Percentiles rank a stretch among this genome's conserved stretches.
Conservation (phyloP, 2,113 vertebrate species). For the Mobula hypostoma region DNA sequence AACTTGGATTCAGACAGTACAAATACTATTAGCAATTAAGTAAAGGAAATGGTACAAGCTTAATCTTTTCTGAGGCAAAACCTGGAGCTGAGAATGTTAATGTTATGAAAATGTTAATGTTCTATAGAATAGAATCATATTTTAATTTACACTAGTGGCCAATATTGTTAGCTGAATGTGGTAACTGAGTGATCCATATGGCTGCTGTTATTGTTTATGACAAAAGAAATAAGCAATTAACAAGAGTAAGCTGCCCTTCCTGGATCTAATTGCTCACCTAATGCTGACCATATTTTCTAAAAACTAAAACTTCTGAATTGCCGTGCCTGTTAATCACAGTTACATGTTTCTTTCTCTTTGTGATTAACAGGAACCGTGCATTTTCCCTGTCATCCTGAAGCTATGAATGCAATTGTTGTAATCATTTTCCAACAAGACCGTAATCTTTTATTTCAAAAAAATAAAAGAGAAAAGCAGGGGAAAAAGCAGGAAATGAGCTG, state of each 20-base stretch:
- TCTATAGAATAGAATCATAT: background rate
- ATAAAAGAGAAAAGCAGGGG: background rate
- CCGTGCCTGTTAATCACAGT: background rate
- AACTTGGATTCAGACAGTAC: background rate
- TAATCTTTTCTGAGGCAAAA: background rate
- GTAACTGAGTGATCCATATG: background rate
- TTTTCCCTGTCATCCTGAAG: constrained; percentile 22
- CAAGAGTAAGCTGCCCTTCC: background rate
- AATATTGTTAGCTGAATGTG: background rate
- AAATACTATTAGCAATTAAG: background rate
- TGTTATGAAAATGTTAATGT: background rate
- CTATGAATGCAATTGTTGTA: constrained; percentile 30
- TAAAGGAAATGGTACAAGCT: background rate
- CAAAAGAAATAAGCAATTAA: background rate
- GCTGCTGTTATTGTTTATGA: background rate
- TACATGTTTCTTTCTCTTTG: background rate
- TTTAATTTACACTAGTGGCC: background rate
- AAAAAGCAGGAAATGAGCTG: constrained; percentile 66
- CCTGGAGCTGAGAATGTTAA: background rate
- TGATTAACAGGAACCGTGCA: constrained; percentile 13
- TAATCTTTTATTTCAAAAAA: constrained; percentile 10
- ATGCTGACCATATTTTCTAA: constrained; percentile 8
- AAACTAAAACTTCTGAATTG: background rate
- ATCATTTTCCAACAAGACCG: constrained; percentile 18
- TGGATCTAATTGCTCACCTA: constrained; percentile 9